Conservation (phyloP, 2,888 invertebrate species). For the Tineola bisselliella region DNA sequence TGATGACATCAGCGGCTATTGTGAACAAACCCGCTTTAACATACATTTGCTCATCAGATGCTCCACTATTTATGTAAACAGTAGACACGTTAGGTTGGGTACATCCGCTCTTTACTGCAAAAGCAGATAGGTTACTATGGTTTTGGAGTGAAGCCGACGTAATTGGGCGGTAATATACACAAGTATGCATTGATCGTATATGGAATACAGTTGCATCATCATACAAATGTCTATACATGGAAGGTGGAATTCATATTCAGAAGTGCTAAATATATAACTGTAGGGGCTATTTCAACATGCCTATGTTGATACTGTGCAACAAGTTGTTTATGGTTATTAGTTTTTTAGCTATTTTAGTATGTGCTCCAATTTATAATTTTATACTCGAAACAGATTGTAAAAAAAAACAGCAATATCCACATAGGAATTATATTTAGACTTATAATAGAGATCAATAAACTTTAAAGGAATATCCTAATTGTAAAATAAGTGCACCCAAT, state of each 20-base stretch:
- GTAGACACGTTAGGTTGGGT: conserved; percentile 7
- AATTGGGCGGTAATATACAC: neutral
- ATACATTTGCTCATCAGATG: conserved; percentile 13
- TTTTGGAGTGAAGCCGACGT: neutral
- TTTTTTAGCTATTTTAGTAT: neutral
- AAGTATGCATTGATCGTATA: neutral
- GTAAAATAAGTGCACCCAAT: too few relatives aligned
- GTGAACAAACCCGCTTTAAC: conserved; percentile 4
- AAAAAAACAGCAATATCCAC: neutral
- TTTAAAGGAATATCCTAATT: too few relatives aligned
- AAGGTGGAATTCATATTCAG: conserved; percentile 2
- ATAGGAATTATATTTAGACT: too few relatives aligned
- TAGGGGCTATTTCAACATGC: neutral
- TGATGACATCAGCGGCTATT: conserved; percentile 11
- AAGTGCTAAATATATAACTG: neutral
- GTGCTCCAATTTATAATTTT: neutral
- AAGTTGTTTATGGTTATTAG: neutral
- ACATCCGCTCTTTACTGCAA: conserved; percentile 5
- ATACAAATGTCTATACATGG: conserved; percentile 1
- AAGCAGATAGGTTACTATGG: neutral
- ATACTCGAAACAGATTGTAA: neutral
- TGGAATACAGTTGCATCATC: conserved; percentile 6
- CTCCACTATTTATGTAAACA: conserved; percentile 11
- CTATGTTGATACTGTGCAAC: neutral
- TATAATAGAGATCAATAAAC: too few relatives aligned